phyloP scores from a whole-genome alignment of 2,113 vertebrate species.

The Tapirus terrestris region DNA sequence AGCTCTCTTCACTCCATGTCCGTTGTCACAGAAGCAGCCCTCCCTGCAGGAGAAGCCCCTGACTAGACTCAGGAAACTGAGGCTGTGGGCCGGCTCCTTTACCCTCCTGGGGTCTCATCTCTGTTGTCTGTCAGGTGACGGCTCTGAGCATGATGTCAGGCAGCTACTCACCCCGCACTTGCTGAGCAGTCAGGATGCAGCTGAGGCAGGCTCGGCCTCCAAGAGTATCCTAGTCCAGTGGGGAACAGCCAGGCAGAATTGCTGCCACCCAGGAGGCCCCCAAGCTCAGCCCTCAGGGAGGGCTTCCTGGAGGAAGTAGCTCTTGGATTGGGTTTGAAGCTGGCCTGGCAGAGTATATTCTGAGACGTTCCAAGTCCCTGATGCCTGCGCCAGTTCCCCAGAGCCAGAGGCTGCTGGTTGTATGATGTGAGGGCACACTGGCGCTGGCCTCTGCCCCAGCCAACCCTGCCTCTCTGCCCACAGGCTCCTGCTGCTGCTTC shows the following conservation, averaged over 20 bases:
- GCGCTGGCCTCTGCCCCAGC: neutral
- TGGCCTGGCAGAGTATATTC: neutral
- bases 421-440: fast-evolving
- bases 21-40: neutral
- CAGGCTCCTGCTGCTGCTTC: slow-evolving; percentile 94
- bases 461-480: neutral
- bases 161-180: neutral
- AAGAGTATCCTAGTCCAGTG: neutral
- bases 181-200: neutral
- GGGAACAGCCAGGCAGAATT: neutral
- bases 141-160: neutral
- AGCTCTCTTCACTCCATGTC: neutral
- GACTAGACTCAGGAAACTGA: neutral
- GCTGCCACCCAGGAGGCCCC: neutral
- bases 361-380: neutral
- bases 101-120: neutral
- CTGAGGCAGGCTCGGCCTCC: neutral
- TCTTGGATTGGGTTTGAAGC: neutral
- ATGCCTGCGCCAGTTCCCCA: neutral
- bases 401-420: neutral
- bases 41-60: neutral
- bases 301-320: neutral
- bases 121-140: neutral
- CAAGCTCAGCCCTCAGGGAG: neutral
- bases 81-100: neutral